Conservation (phyloP, 2,888 invertebrate genomes). For the Pterostichus niger region DNA sequence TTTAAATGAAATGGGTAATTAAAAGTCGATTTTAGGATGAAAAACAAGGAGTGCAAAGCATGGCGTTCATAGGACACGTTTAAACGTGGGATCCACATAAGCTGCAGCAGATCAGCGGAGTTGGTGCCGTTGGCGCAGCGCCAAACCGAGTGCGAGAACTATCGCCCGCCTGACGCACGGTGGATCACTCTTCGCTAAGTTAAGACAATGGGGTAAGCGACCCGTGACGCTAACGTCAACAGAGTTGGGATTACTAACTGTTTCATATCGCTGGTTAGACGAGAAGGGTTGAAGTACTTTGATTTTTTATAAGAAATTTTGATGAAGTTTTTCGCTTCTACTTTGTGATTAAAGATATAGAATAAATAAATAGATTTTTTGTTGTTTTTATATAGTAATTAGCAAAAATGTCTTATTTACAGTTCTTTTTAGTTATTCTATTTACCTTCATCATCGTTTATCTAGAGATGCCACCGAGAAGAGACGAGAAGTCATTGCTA, state of each 20-base stretch:
- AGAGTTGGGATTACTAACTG: conserved; percentile 24
- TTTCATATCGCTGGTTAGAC: neutral
- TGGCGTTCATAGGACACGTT: no score
- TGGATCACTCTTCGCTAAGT: conserved; percentile 54
- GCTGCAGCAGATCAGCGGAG: neutral
- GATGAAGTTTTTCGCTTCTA: no score
- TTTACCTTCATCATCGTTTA: no score
- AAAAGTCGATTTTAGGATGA: neutral
- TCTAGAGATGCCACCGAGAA: no score
- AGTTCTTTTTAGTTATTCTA: no score
- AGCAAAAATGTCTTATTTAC: no score
- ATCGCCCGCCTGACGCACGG: conserved; percentile 32
- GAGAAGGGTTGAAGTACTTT: neutral
- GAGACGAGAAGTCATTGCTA: no score
- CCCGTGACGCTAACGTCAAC: conserved; percentile 49
- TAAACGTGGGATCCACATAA: neutral
- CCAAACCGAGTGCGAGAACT: conserved; percentile 50
- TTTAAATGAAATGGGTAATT: neutral
- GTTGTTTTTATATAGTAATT: no score
- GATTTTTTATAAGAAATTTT: no score
- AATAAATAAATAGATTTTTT: no score
- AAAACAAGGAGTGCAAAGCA: no score
- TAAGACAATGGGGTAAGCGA: conserved; percentile 61
- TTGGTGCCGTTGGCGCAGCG: conserved; percentile 22
- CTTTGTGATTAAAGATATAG: no score